Evolutionary conservation across 2,888 invertebrate genomes (phyloP), one percentile per base, ranked within the genome.

Genomic region (Agriopis leucophaearia): DNA sequence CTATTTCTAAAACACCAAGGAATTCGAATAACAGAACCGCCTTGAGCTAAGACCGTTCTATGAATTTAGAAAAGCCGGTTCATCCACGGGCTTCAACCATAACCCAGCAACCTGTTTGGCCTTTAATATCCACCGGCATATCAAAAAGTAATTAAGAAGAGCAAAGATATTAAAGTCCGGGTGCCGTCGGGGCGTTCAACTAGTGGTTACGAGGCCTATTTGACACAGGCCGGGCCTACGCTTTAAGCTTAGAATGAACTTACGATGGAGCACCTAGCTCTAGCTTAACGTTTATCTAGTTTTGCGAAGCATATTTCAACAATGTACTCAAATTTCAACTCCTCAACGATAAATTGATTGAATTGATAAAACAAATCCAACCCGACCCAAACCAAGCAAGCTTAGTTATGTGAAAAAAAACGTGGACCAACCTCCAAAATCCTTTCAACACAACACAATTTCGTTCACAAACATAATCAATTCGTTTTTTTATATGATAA

Each of bases 401-500:
- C 62, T 57, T 59, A 52, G 59, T 64, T 10, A 10, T 0, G 48
- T 35, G 54, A n/a, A 44, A 71, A 72, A 73, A 71, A 75, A 74
- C 74, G 72, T 74, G 73, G 55, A 88, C 89, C 83, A 85, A 92
- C 92, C 92, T 92, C 87, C 92, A 87, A 88, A 92, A 89, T 88
- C 87, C 82, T 78, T 79, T 83, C 79, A 86, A 80, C 88, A 87
- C 88, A 82, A 80, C 85, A 87, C 86, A 79, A 77, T 79, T 82
- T 81, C 81, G 78, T 81, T 81, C 83, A 88, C 84, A 76, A 79
- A 79, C 86, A 87, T 88, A 88, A 89, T 87, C 87, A 81, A 84
- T 84, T 87, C 85, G 80, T 83, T 79, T 63, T 84, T 84, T 83
- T 83, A 76, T 77, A 74, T 69, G 66, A 63, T 76, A 81, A 76